These are phyloP conservation scores for Schlechtendalia chinensis DNA, from an alignment of 1,140 invertebrate genomes.

Conservation along the genomic window DNA sequence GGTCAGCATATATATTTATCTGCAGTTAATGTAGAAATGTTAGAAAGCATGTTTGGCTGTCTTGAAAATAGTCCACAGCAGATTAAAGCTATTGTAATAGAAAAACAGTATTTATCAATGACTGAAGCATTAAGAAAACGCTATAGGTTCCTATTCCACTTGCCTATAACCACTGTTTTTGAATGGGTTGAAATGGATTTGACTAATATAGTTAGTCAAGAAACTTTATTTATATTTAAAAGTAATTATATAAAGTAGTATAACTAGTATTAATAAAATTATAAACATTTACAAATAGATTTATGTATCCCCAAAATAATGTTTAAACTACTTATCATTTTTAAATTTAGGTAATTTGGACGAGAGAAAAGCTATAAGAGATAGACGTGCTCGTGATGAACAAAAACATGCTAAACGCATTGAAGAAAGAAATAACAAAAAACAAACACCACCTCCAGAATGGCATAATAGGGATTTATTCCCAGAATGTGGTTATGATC, in stretches of 20 bases:
- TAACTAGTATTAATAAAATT: too few species aligned
- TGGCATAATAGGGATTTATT: constrained; percentile 25
- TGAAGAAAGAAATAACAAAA: constrained; percentile 44
- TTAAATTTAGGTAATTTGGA: constrained; percentile 19
- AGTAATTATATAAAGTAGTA: constrained; percentile 58
- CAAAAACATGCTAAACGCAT: constrained; percentile 33
- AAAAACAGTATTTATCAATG: constrained; percentile 81
- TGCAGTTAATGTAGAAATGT: constrained; percentile 85
- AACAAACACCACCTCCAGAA: constrained; percentile 33
- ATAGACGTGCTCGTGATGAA: constrained; percentile 29
- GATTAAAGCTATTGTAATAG: constrained; percentile 73
- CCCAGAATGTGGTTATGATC: constrained; percentile 42
- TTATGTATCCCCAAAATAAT: too few species aligned
- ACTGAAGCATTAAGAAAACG: constrained; percentile 75
- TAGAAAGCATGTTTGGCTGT: constrained; percentile 80
- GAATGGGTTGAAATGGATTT: constrained; percentile 85
- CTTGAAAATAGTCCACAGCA: constrained; percentile 74
- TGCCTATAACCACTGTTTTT: constrained; percentile 87
- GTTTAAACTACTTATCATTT: background rate
- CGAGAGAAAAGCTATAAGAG: constrained; percentile 38
- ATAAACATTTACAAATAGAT: too few species aligned
- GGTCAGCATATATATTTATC: constrained; percentile 92
- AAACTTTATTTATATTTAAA: constrained; percentile 66
- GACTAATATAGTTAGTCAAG: constrained; percentile 68
- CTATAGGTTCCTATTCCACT: constrained; percentile 79